Evolutionary conservation across 2,797 vertebrate genomes (phyloP), one percentile per base, ranked within the genome.

Genomic region (Rhinichthys osculus): DNA sequence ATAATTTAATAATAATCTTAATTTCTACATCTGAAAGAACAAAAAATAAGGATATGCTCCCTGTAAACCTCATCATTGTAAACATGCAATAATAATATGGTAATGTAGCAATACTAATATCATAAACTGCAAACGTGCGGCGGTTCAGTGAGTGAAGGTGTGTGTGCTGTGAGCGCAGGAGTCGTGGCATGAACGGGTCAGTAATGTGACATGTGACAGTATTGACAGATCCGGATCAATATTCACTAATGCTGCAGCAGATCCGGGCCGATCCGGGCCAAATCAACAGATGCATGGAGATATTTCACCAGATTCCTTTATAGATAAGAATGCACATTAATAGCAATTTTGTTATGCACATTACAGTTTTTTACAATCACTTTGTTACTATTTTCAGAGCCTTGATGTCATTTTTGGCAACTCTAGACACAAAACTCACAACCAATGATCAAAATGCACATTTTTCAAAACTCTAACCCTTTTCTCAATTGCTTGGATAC

Each of bases 191-290:
- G 38, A 10, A 33, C 44, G 8, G 52, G 33, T 8, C 73, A 42
- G 64, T 69, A 50, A 87, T 85, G 85, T 73, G 76, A 47, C 27
- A 5, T 47, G 44, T 47, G 47, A 47, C 47, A 1, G 42, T 85
- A 89, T 79, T 76, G 82, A 85, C 77, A 70, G 81, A 33, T 70
- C n/a, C 47, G 1, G 77, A 59, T 87, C 86, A 16, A 80, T 79
- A 79, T 73, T 30, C 42, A 83, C 30, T 78, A 70, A 47, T 64
- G 47, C 44, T 21, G 62, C 38, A 10, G 73, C 17, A 38, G 50
- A 67, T 77, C 38, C 59, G 30, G 16, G 69, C 38, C 47, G 16
- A 50, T 50, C 69, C 40, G 5, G 38, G 38, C 38, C 72, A 52
- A 21, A 54, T 54, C 17, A 7, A 62, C 40, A 62, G 2, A 44